These are phyloP conservation scores for Babylonia areolata DNA, from an alignment of 1,140 invertebrate species.

Conservation along the genomic window DNA sequence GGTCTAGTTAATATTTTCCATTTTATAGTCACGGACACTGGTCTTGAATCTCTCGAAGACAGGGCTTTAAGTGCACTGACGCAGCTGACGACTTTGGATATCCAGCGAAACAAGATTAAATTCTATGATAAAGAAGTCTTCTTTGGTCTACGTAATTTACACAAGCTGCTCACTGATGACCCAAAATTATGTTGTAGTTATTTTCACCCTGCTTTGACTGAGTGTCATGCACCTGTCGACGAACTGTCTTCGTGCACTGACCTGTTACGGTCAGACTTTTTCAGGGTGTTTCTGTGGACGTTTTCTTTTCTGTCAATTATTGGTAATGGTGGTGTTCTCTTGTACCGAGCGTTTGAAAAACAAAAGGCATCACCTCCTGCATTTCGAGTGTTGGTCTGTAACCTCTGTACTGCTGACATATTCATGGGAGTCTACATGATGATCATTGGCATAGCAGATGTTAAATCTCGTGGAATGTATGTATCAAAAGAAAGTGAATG, in stretches of 20 bases:
- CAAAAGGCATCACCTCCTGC: conserved; percentile 36
- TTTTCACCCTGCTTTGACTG: conserved; percentile 29
- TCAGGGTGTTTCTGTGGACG: conserved; percentile 50
- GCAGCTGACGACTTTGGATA: conserved; percentile 34
- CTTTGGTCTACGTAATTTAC: conserved; percentile 35
- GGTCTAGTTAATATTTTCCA: conserved; percentile 32
- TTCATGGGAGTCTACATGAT: too few relatives aligned
- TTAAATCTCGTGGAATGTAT: too few relatives aligned
- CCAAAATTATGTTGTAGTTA: conserved; percentile 51
- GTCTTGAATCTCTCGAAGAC: conserved; percentile 17
- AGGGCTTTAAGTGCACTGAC: conserved; percentile 14
- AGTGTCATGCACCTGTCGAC: conserved; percentile 46
- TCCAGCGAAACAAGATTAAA: conserved; percentile 36
- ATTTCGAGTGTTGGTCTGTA: too few relatives aligned
- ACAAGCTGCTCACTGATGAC: conserved; percentile 40
- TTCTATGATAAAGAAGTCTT: conserved; percentile 39
- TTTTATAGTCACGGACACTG: conserved; percentile 23
- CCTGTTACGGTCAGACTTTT: conserved; percentile 2
- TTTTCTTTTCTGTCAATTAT: conserved; percentile 46
- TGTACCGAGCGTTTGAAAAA: conserved; percentile 33
- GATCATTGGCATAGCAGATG: too few relatives aligned
- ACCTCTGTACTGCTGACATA: too few relatives aligned
- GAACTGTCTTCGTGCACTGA: conserved; percentile 54
- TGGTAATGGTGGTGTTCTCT: conserved; percentile 53
- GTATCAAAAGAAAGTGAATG: too few relatives aligned